Evolutionary conservation across 2,113 vertebrate genomes (phyloP).

Genomic region (Chascanopsetta lugubris): DNA sequence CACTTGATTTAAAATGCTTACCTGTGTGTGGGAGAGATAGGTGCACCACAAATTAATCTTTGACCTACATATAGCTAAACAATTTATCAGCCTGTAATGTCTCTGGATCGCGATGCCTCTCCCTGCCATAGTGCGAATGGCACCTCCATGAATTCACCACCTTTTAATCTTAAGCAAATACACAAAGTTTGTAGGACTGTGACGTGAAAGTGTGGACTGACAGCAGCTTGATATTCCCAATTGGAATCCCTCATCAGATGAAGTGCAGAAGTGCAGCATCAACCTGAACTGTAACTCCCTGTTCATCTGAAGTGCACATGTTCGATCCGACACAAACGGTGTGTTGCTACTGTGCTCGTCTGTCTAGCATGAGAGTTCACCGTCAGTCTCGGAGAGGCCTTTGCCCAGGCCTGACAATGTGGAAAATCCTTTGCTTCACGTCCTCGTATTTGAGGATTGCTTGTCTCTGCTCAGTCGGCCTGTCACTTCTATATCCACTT

Average conservation of each 20-base stretch:
- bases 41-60: conserved; percentile 5
- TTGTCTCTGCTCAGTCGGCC: conserved; percentile 20
- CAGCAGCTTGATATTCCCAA: not conserved
- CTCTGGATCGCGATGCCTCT: conserved; percentile 4
- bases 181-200: not conserved
- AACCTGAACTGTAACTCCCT: not conserved
- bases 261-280: not conserved
- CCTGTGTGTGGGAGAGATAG: not conserved
- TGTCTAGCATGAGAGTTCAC: conserved; percentile 14
- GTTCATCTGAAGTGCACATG: not conserved
- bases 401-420: conserved; percentile 12
- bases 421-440: conserved; percentile 20
- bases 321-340: conserved; percentile 3
- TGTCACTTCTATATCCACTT: conserved; percentile 29
- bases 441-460: conserved; percentile 23
- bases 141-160: not conserved
- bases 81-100: conserved; percentile 1
- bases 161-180: not conserved
- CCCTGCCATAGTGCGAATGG: not conserved
- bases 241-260: not conserved
- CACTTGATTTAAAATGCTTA: conserved; percentile 4
- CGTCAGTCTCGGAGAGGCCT: conserved; percentile 5
- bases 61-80: conserved; percentile 14
- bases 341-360: not conserved
- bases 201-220: not conserved